These are phyloP conservation scores for Conchocele bisecta DNA, from an alignment of 2,888 invertebrate genomes.

Conservation along the genomic window DNA sequence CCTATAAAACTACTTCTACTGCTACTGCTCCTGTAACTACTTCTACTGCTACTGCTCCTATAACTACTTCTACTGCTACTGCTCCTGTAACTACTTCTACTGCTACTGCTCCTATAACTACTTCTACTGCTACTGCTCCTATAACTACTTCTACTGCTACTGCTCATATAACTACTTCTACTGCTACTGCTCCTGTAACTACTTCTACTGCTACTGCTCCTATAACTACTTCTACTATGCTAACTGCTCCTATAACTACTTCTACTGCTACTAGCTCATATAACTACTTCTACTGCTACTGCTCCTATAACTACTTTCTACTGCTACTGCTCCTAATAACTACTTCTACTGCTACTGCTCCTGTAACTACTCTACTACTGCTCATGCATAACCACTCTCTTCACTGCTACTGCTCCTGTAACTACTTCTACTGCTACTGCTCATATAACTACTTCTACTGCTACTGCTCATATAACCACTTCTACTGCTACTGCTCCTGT, in stretches of 20 bases:
- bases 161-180: constrained; percentile 5
- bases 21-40: constrained; percentile 7
- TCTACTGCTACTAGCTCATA: constrained; percentile 9
- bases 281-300: constrained; percentile 9
- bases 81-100: constrained; percentile 13
- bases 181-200: constrained; percentile 6
- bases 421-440: constrained; percentile 18
- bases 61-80: constrained; percentile 13
- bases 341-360: constrained; percentile 8
- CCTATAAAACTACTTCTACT: constrained; percentile 9
- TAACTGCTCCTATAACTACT: background rate
- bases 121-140: constrained; percentile 10
- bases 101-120: constrained; percentile 7
- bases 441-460: constrained; percentile 10
- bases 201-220: constrained; percentile 15
- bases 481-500: constrained; percentile 3
- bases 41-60: constrained; percentile 9
- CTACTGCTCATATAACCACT: constrained; percentile 9
- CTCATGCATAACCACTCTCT: constrained; percentile 5
- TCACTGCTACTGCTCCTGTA: constrained; percentile 6
- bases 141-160: constrained; percentile 8
- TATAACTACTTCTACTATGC: constrained; percentile 10
- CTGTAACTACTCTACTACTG: constrained; percentile 6
- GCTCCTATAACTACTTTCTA: background rate
- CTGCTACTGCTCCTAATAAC: constrained; percentile 11